Evolutionary conservation across 2,888 invertebrate genomes (phyloP), one percentile per base, ranked within the genome.

Genomic region (Ellobium chinense): DNA sequence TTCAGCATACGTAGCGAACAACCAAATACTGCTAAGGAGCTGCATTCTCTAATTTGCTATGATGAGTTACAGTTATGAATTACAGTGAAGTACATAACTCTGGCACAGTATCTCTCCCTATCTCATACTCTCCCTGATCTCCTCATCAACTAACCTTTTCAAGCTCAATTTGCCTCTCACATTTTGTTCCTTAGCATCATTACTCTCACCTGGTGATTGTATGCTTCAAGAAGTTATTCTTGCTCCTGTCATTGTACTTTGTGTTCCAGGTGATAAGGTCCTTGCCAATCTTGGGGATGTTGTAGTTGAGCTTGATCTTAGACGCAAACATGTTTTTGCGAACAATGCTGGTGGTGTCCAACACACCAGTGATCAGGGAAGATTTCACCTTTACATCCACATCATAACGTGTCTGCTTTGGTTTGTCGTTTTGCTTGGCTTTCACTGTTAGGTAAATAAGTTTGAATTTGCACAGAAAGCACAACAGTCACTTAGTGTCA

Each of bases 261-360:
- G 81, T 85, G 66, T 79, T 84, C 63, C 84, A 75, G 18, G 72
- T 81, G 12, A 89, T 60, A 3, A 83, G 83, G 65, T 89, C 88
- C 31, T 85, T 86, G 21, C 75, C 82, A 31, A 78, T 60, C 36
- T 83, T 83, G 7, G 82, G 83, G 54, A 88, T 63, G 39, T 83
- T 87, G 78, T 89, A 89, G 73, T 86, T 85, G 14, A 82, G 46
- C 14, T 80, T 81, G 4, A 87, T 2, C 18, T 82, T 85, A 1
- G 85, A 66, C 0, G 66, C 34, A 2, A 60, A 9, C 36, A 82
- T 54, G 18, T 65, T 34, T 56, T 82, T 83, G 14, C 54, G 56
- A 21, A 83, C 60, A 7, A 66, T 73, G 66, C 54, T 31, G 12
- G 72, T 72, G 60, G 78, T 39, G 4, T 69, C 65, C 1, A 74